A percentile compares a stretch with the other conserved stretches of the same genome.
Conservation (phyloP, 1,140 invertebrate species). For the Hypothenemus hampei region DNA sequence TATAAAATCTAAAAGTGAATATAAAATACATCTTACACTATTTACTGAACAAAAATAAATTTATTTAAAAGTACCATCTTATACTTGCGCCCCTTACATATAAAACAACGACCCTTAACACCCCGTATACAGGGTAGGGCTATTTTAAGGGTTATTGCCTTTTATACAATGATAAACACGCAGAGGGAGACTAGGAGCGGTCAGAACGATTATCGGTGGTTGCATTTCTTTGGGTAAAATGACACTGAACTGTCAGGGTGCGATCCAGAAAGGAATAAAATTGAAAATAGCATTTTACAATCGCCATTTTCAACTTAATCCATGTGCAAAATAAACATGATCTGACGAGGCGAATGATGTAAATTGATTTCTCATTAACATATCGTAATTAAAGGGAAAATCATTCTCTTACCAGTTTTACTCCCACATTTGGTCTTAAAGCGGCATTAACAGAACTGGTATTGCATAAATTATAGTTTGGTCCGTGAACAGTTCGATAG, state of each 20-base stretch:
- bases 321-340: conserved; percentile 20
- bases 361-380: conserved; percentile 26
- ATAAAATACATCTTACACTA: too few species aligned
- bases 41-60: too few species aligned
- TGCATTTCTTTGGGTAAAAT: conserved; percentile 21
- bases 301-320: too few species aligned
- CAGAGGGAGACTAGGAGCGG: conserved; percentile 10
- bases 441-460: conserved; percentile 15
- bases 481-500: not conserved
- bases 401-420: conserved; percentile 15
- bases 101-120: too few species aligned
- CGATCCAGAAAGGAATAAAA: too few species aligned
- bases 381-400: conserved; percentile 22
- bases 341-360: conserved; percentile 15
- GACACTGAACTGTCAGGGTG: conserved; percentile 18
- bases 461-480: conserved; percentile 19
- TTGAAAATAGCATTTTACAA: too few species aligned
- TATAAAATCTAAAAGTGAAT: too few species aligned
- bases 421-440: conserved; percentile 23
- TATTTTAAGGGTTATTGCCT: conserved; percentile 23
- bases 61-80: too few species aligned
- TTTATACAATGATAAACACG: conserved; percentile 10
- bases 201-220: conserved; percentile 11
- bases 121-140: conserved; percentile 7
- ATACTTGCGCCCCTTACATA: too few species aligned